Evolutionary conservation across 2,888 invertebrate species (phyloP).

Genomic region (Druceiella hillmani): DNA sequence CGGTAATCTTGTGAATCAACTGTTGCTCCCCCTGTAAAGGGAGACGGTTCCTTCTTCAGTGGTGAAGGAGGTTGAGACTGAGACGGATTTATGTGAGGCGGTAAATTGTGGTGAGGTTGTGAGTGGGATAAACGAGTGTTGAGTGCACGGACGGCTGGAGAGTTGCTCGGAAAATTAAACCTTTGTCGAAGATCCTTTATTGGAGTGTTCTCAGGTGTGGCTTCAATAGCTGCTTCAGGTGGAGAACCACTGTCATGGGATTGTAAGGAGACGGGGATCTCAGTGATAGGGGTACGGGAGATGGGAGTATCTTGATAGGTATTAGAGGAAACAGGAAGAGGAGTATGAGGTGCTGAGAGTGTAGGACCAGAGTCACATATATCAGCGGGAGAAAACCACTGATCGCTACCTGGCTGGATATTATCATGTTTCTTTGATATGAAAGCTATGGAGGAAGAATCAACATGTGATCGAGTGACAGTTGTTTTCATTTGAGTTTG

Average conservation of each 20-base stretch:
- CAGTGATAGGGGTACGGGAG: constrained; percentile 11
- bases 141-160: constrained; percentile 63
- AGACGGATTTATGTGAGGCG: constrained; percentile 34
- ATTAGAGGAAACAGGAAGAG: constrained; percentile 45
- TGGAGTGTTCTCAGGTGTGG: constrained; percentile 85
- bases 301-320: constrained; percentile 22
- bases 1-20: no score
- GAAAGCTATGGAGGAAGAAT: constrained; percentile 26
- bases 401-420: constrained; percentile 38
- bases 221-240: constrained; percentile 84
- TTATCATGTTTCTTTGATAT: constrained; percentile 11
- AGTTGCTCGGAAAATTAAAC: constrained; percentile 52
- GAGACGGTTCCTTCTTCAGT: constrained; percentile 56
- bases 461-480: constrained; percentile 33
- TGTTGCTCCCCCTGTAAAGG: no score
- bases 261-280: constrained; percentile 18
- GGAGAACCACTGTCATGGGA: constrained; percentile 62
- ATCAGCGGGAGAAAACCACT: constrained; percentile 43
- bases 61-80: constrained; percentile 66
- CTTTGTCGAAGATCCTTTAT: constrained; percentile 54
- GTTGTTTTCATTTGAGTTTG: constrained; percentile 31
- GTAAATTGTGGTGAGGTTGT: constrained; percentile 31
- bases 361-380: constrained; percentile 33
- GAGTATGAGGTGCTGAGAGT: constrained; percentile 45
- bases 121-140: constrained; percentile 37